Evolutionary conservation across 1,140 invertebrate genomes (phyloP), one percentile per base, ranked within the genome.

Genomic region (Drosophila melanica): DNA sequence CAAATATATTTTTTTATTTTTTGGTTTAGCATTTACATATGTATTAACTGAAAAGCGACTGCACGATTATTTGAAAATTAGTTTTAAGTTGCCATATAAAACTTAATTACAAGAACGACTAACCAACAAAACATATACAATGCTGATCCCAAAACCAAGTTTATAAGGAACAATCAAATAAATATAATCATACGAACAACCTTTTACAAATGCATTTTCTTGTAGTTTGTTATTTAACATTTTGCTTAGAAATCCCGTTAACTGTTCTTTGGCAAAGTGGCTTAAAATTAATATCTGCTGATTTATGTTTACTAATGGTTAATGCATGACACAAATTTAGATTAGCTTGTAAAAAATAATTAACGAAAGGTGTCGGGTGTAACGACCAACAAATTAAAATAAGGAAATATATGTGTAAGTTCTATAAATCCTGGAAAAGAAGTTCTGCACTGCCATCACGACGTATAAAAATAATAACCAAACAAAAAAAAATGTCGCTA

Each of bases 21-120:
- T 12, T 35, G 39, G 27, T 51, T 62, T 53, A 53, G 63, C 45
- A 71, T 72, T 69, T 65, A 16, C 2, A 27, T 37, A 53, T 72
- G 37, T 53, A 53, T 65, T 50, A 12, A 30, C 42, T 18, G 16
- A 16, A 53, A 68, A 60, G 2, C 7, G 64, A 73, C 70, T 75
- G 73, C 73, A 75, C 68, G 73, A 55, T 70, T 59, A 41, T 65
- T 58, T 42, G 45, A 59, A 59, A 71, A 35, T 47, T 71, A 75
- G 67, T 58, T 60, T 58, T 75, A 75, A 70, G 45, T 53, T 72
- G 51, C 33, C 62, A 55, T 60, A 33, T 18, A 60, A 55, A 47
- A 14, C 16, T 9, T 16, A 53, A 58, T 37, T 41, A 12, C 12
- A 64, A 47, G 27, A 53, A 58, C 3, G 41, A 58, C 63, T 51